These are phyloP conservation scores for Akabosia matsudoensis DNA, from an alignment of 1,140 invertebrate species.

Conservation along the genomic window DNA sequence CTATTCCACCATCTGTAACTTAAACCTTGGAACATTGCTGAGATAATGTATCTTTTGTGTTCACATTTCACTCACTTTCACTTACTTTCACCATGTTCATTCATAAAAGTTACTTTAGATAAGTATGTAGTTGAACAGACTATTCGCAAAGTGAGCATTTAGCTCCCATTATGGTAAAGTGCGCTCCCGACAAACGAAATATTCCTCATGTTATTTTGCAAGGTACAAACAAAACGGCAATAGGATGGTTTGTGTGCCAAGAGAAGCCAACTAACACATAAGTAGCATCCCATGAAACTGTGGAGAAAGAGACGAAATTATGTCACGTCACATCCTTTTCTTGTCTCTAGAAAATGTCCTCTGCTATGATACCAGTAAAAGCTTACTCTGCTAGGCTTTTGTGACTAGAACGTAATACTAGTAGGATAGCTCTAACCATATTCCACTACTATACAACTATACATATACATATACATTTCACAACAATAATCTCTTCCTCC, in stretches of 20 bases:
- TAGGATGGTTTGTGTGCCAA: neutral
- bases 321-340: constrained; percentile 16
- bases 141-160: too few relatives aligned
- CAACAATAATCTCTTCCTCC: too few relatives aligned
- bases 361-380: neutral
- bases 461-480: neutral
- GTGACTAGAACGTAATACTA: neutral
- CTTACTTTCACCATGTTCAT: too few relatives aligned
- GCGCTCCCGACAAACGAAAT: too few relatives aligned
- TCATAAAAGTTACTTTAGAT: too few relatives aligned
- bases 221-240: neutral
- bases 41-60: too few relatives aligned
- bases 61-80: too few relatives aligned
- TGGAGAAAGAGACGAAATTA: neutral
- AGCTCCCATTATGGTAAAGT: too few relatives aligned
- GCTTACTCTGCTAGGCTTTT: neutral
- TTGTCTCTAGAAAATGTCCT: neutral
- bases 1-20: too few relatives aligned
- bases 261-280: neutral
- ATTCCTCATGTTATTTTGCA: too few relatives aligned
- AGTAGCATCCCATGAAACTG: neutral
- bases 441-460: neutral
- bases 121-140: too few relatives aligned
- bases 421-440: neutral
- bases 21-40: too few relatives aligned